phyloP scores from a whole-genome alignment of 2,113 vertebrate species.

The Butorides virescens region DNA sequence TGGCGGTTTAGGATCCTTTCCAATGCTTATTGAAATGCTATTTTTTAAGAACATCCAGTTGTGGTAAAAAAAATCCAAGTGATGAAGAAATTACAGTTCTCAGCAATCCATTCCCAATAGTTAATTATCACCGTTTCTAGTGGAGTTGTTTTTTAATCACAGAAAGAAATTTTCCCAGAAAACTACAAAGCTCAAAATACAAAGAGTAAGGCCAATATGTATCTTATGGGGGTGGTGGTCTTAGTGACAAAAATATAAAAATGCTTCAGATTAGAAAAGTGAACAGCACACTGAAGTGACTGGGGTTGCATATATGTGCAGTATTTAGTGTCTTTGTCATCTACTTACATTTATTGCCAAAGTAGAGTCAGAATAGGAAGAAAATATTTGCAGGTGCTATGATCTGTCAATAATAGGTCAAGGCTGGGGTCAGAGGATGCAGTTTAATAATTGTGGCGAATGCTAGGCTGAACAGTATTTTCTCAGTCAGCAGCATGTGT shows the following conservation, averaged over 20 bases:
- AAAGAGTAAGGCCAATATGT: not conserved
- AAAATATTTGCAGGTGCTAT: not conserved
- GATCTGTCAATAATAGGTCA: not conserved
- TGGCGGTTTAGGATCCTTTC: not conserved
- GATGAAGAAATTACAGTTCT: not conserved
- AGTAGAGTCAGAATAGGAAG: not conserved
- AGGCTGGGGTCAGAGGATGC: not conserved
- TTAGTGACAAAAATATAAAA: not conserved
- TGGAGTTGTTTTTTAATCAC: not conserved
- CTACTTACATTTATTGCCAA: not conserved
- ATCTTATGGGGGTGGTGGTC: not conserved
- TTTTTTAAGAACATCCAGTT: not conserved
- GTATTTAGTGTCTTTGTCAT: not conserved
- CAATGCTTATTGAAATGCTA: not conserved
- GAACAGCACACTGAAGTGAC: not conserved
- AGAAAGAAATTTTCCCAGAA: not conserved
- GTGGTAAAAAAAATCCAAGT: not conserved
- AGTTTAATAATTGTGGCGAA: not conserved
- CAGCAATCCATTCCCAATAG: not conserved
- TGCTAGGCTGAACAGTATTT: not conserved
- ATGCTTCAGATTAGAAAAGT: not conserved
- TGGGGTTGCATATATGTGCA: not conserved
- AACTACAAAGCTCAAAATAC: not conserved
- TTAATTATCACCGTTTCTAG: not conserved
- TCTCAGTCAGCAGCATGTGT: not conserved